A percentile compares a stretch with the other conserved stretches of the same genome.
phyloP scores from a whole-genome alignment of 2,797 vertebrate genomes.

The Allobates femoralis region DNA sequence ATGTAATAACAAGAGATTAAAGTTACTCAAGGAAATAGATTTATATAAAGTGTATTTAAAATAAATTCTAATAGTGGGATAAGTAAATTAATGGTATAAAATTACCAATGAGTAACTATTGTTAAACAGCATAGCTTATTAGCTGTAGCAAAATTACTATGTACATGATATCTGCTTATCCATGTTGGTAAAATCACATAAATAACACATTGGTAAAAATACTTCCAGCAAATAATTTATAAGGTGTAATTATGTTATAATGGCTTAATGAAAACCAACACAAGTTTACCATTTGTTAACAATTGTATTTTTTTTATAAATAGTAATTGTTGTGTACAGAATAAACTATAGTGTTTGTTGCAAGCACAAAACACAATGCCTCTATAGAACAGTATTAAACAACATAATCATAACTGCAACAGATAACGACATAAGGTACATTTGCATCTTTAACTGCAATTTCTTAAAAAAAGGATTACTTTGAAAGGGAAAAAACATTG shows the following conservation, averaged over 20 bases:
- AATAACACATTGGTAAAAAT: neutral
- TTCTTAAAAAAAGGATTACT: too few relatives aligned
- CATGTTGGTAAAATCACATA: constrained; percentile 8
- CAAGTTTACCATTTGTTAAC: neutral
- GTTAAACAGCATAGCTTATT: neutral
- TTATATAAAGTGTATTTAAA: neutral
- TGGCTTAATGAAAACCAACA: constrained; percentile 13
- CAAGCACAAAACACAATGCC: neutral
- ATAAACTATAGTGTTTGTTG: neutral
- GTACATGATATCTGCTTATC: neutral
- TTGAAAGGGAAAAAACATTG: neutral
- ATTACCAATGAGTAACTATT: neutral
- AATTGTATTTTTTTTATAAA: neutral
- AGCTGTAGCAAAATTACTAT: neutral
- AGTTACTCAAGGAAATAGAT: neutral
- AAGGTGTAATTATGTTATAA: constrained; percentile 45
- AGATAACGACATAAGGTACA: neutral
- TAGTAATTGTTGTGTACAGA: neutral
- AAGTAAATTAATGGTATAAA: neutral
- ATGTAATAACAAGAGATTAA: neutral
- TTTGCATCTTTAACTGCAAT: neutral
- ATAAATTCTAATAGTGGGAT: neutral
- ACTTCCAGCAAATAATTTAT: constrained; percentile 22
- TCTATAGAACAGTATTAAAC: neutral
- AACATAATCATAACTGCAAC: neutral